These are phyloP conservation scores for Bufo bufo DNA, from an alignment of 2,113 vertebrate genomes.

Conservation along the genomic window DNA sequence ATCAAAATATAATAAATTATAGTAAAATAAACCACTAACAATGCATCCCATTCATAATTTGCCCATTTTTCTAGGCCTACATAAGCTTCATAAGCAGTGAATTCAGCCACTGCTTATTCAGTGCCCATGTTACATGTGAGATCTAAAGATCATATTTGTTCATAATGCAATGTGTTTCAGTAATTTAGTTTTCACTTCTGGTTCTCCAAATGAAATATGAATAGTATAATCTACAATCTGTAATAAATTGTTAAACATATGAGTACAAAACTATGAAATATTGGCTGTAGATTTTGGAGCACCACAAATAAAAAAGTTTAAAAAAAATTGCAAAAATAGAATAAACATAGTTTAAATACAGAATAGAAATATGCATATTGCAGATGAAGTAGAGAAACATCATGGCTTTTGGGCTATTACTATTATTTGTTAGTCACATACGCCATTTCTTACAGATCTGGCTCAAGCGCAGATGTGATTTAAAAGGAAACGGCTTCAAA, in stretches of 20 bases:
- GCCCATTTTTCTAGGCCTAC: background rate
- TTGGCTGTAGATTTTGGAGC: background rate
- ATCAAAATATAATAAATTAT: too few relatives aligned
- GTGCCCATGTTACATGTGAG: background rate
- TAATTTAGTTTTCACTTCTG: background rate
- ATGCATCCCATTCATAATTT: background rate
- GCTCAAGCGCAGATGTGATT: slow-evolving; percentile 45
- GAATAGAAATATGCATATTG: too few relatives aligned
- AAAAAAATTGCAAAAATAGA: background rate
- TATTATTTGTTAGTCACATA: background rate
- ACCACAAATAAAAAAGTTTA: background rate
- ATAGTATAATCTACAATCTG: background rate
- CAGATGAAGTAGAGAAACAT: too few relatives aligned
- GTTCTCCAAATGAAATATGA: background rate
- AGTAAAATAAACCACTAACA: too few relatives aligned
- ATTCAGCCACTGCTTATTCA: background rate
- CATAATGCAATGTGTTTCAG: background rate
- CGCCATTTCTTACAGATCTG: background rate
- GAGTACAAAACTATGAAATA: background rate
- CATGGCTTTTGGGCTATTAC: background rate
- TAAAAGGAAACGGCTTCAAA: slow-evolving; percentile 37
- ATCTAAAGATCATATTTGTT: background rate
- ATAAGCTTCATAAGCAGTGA: background rate
- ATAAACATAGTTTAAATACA: background rate
- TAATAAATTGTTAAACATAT: background rate